Percentiles rank a stretch among this genome's conserved stretches.
Evolutionary conservation across 1,140 invertebrate genomes (phyloP).

Genomic region (Scaptomyza montana): DNA sequence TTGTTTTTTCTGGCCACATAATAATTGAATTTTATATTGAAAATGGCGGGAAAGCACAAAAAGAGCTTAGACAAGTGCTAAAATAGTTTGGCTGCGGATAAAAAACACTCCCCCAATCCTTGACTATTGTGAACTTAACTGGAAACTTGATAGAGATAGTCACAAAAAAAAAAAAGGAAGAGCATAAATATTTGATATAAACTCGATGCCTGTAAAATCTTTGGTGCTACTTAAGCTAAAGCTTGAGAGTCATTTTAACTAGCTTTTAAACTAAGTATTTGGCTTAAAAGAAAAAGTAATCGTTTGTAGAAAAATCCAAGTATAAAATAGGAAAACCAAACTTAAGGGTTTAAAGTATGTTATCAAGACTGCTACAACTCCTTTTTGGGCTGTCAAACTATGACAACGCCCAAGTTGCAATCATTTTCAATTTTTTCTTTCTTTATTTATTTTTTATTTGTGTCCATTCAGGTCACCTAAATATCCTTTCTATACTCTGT

Average conservation of each 20-base stretch:
- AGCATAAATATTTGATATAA: slow-evolving; percentile 41
- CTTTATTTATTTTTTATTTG: background rate
- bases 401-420: background rate
- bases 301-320: no score
- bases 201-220: background rate
- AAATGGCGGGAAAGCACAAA: background rate
- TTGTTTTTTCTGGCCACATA: slow-evolving; percentile 43
- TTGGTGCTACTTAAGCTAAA: no score
- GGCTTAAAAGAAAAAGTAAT: no score
- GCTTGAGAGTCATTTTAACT: no score
- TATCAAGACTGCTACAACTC: no score
- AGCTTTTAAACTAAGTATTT: no score
- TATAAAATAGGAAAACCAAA: no score
- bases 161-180: background rate
- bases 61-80: slow-evolving; percentile 29
- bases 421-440: background rate
- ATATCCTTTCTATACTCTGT: background rate
- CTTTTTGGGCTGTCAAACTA: background rate
- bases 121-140: slow-evolving; percentile 35
- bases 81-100: slow-evolving; percentile 22
- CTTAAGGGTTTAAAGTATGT: no score
- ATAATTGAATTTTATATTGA: slow-evolving; percentile 71
- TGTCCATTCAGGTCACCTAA: background rate
- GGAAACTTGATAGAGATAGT: slow-evolving; percentile 4
- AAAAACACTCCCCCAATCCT: background rate